Percentiles rank a stretch among this genome's conserved stretches.
Conservation (phyloP, 2,888 invertebrate species). For the Caenorhabditis sp. region DNA sequence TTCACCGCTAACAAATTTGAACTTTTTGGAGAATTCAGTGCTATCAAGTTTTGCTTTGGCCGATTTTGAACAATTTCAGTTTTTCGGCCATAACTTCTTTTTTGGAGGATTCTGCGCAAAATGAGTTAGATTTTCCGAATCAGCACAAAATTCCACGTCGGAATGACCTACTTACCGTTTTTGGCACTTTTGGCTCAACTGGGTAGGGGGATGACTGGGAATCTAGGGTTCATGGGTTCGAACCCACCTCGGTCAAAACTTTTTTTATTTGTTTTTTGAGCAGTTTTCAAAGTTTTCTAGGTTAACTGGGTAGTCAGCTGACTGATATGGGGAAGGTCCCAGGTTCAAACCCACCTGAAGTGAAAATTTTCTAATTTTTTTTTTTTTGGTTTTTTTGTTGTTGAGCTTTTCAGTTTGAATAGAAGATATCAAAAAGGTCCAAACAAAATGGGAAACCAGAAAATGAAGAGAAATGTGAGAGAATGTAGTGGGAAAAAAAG, state of each 20-base stretch:
- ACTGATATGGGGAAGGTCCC: no score
- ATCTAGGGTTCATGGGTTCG: not conserved
- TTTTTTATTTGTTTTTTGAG: no score
- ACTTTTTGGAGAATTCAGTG: no score
- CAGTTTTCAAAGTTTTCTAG: no score
- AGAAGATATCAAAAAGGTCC: no score
- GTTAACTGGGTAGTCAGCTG: no score
- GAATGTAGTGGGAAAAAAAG: not conserved
- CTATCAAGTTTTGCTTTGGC: not conserved
- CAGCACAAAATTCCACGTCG: not conserved
- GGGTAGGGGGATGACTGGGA: not conserved
- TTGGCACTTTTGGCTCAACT: not conserved
- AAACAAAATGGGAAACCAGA: not conserved
- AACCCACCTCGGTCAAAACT: not conserved
- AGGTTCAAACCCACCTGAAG: no score
- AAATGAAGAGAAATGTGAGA: not conserved
- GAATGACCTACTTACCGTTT: not conserved
- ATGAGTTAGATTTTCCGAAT: not conserved
- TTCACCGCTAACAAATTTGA: no score
- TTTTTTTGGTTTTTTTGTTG: not conserved
- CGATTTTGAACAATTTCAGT: not conserved
- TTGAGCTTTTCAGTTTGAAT: no score
- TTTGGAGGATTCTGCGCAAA: not conserved
- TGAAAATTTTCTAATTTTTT: constrained; percentile 5
- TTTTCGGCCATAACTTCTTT: not conserved